Evolutionary conservation across 2,113 vertebrate genomes (phyloP).

Genomic region (Tapirus terrestris): DNA sequence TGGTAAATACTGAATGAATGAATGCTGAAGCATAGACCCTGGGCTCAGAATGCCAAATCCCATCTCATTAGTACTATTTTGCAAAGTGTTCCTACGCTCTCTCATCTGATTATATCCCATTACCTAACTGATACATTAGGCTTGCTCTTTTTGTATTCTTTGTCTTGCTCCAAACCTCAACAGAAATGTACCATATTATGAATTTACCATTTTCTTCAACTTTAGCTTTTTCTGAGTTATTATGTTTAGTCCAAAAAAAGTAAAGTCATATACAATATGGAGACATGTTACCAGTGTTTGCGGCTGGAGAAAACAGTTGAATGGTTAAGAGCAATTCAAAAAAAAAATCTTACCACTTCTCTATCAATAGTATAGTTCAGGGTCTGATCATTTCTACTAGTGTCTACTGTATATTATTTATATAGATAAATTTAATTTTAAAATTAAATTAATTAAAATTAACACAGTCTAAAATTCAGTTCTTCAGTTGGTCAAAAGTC

Average conservation of each 20-base stretch:
- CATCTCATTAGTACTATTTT: neutral
- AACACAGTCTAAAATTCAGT: neutral
- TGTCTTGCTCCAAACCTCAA: neutral
- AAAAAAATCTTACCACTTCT: neutral
- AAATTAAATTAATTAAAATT: neutral
- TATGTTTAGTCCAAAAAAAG: neutral
- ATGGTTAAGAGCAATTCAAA: neutral
- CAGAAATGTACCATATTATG: neutral
- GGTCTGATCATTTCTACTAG: neutral
- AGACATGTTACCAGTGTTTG: neutral
- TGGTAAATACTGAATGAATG: neutral
- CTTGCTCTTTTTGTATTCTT: neutral
- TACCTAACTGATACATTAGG: neutral
- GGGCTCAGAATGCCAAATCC: neutral
- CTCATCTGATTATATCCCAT: no score
- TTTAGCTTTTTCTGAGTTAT: neutral
- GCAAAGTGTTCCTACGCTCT: neutral
- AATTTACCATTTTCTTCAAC: neutral
- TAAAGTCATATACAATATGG: neutral
- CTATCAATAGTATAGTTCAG: neutral
- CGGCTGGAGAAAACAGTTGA: neutral
- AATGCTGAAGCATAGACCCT: neutral
- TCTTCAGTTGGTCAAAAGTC: neutral
- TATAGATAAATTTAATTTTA: neutral
- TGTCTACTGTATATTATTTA: neutral